Percentiles rank a stretch among this genome's conserved stretches.
These are phyloP conservation scores for Zosterops borbonicus DNA, from an alignment of 2,113 vertebrate species.

Conservation along the genomic window DNA sequence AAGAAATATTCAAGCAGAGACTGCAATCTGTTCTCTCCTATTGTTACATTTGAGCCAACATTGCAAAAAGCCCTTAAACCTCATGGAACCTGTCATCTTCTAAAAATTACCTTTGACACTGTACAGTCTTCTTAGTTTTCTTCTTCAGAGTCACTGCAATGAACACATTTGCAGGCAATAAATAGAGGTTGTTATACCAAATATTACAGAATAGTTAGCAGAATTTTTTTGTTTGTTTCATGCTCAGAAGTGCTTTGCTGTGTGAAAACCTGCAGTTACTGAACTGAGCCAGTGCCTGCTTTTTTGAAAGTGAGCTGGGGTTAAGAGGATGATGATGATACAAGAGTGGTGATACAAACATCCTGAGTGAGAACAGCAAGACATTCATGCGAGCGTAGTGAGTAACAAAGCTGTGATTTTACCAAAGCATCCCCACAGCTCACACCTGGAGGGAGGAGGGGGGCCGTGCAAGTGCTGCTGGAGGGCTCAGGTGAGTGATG, in stretches of 20 bases:
- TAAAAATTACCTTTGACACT: not conserved
- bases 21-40: not conserved
- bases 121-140: not conserved
- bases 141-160: not conserved
- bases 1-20: not conserved
- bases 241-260: not conserved
- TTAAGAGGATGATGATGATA: rapidly evolving
- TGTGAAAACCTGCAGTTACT: not conserved
- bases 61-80: not conserved
- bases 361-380: not conserved
- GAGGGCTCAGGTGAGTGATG: rapidly evolving
- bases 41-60: not conserved
- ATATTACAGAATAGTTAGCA: not conserved
- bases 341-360: not conserved
- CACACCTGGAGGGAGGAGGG: not conserved
- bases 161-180: not conserved
- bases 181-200: not conserved
- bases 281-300: not conserved
- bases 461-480: rapidly evolving
- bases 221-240: not conserved
- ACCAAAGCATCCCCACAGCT: not conserved
- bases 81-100: not conserved
- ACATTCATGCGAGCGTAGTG: rapidly evolving
- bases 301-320: not conserved
- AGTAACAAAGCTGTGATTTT: not conserved